Percentiles rank a stretch among this genome's conserved stretches.
phyloP scores from a whole-genome alignment of 2,797 vertebrate genomes.

The Denticeps clupeoides region DNA sequence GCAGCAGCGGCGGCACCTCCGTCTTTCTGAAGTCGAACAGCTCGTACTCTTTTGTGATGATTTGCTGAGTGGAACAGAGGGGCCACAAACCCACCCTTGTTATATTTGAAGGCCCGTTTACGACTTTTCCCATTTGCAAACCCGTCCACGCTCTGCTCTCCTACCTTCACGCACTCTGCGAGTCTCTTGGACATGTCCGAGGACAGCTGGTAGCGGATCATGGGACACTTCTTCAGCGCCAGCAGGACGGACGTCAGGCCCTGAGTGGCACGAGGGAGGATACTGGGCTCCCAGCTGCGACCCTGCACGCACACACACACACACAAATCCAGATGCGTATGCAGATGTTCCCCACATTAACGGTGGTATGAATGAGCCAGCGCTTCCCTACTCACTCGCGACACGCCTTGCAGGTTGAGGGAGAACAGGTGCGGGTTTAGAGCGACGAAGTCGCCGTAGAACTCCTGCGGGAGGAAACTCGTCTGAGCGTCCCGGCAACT shows the following conservation, averaged over 20 bases:
- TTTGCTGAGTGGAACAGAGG: conserved; percentile 63
- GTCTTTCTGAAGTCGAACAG: conserved; percentile 94
- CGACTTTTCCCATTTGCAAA: no score
- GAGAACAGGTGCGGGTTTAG: conserved; percentile 95
- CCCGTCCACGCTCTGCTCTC: no score
- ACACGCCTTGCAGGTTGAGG: conserved; percentile 81
- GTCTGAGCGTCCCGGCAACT: no score
- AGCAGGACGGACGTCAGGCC: conserved; percentile 86
- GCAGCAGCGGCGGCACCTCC: conserved; percentile 82
- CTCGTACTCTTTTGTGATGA: conserved; percentile 93
- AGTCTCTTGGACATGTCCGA: conserved; percentile 82
- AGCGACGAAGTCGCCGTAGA: conserved; percentile 93
- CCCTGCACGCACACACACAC: conserved; percentile 53
- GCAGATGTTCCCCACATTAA: no score
- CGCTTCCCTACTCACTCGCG: conserved; percentile 68
- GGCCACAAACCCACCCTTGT: neutral
- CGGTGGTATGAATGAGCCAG: no score
- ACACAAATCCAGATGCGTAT: neutral
- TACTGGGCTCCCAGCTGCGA: conserved; percentile 74
- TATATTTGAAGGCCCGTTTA: no score
- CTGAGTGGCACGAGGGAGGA: conserved; percentile 76
- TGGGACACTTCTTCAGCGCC: conserved; percentile 93
- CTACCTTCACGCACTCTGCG: conserved; percentile 84
- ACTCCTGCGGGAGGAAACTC: conserved; percentile 68
- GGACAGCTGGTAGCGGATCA: conserved; percentile 93